Conservation (phyloP, 1,140 invertebrate genomes). For the Homalodisca vitripennis region DNA sequence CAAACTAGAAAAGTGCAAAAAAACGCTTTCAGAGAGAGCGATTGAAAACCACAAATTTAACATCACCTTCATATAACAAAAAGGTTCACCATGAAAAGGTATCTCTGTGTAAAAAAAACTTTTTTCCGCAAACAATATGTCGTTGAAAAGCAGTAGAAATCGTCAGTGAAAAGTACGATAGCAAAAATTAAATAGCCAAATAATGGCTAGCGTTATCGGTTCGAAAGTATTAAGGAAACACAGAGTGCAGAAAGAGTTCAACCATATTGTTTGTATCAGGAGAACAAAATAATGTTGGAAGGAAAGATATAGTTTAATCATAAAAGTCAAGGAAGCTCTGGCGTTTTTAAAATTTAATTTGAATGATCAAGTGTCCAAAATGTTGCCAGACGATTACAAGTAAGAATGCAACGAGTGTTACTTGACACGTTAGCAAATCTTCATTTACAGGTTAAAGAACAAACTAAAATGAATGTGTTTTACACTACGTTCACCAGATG, state of each 20-base stretch:
- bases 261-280: too few relatives aligned
- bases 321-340: not conserved
- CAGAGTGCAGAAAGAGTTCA: too few relatives aligned
- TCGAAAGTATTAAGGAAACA: not conserved
- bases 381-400: not conserved
- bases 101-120: not conserved
- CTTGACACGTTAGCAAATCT: not conserved
- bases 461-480: too few relatives aligned
- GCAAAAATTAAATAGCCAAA: not conserved
- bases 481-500: too few relatives aligned
- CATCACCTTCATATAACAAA: not conserved
- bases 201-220: not conserved
- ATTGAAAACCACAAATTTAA: not conserved
- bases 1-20: too few relatives aligned
- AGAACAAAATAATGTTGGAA: too few relatives aligned
- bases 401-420: not conserved
- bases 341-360: not conserved
- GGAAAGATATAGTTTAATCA: too few relatives aligned
- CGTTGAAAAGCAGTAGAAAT: too few relatives aligned
- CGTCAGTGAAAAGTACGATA: too few relatives aligned
- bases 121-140: not conserved
- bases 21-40: too few relatives aligned
- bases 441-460: too few relatives aligned
- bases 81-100: too few relatives aligned
- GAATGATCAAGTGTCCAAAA: not conserved